Conservation (phyloP, 35 echinoderm and acorn worm species). For the Lytechinus pictus region DNA sequence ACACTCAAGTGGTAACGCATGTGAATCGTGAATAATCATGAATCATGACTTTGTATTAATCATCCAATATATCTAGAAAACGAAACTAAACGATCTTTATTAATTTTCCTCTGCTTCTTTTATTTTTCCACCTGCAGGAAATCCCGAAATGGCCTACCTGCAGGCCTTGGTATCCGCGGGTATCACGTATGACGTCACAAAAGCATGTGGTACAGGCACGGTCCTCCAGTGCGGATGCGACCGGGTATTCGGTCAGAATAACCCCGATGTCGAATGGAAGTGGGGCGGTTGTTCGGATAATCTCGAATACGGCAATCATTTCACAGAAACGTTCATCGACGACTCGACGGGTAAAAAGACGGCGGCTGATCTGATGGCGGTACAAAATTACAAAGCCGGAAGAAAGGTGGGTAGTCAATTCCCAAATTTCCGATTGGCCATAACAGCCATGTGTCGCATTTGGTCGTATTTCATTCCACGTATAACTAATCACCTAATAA, state of each 20-base stretch:
- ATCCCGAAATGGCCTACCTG: conserved; percentile 88
- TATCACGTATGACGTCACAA: conserved; percentile 91
- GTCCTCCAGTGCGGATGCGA: conserved; percentile 94
- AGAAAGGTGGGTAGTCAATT: conserved; percentile 73
- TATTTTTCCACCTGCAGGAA: conserved; percentile 71
- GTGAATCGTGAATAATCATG: no score
- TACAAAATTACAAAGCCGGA: conserved; percentile 96
- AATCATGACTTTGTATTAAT: no score
- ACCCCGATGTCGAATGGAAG: conserved; percentile 62
- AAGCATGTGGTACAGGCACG: conserved; percentile 82
- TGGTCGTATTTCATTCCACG: no score
- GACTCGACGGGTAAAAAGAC: conserved; percentile 50
- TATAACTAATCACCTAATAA: no score
- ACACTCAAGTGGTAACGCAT: no score
- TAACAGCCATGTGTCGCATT: no score
- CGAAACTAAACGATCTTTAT: background rate
- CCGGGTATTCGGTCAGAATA: conserved; percentile 53
- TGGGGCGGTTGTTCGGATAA: conserved; percentile 98
- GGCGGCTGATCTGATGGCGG: conserved; percentile 76
- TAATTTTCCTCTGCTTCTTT: background rate
- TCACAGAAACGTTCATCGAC: conserved; percentile 87
- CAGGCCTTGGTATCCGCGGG: conserved; percentile 90
- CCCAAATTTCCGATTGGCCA: no score
- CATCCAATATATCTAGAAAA: no score
- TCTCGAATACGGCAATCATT: conserved; percentile 87